A percentile compares a stretch with the other conserved stretches of the same genome.
phyloP scores from a whole-genome alignment of 2,888 invertebrate species.

The Ennomos quercinarius region DNA sequence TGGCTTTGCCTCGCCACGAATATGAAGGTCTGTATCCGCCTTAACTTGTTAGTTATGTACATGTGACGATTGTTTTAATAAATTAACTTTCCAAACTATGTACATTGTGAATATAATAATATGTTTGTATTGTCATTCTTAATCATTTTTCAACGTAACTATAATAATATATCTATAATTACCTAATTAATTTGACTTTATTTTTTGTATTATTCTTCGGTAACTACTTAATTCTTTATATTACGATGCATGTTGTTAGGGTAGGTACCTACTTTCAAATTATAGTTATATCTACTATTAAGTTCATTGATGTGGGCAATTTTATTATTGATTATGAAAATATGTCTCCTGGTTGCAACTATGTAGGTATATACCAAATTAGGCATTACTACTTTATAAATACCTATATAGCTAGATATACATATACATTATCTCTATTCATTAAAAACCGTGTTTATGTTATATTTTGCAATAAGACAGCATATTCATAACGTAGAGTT shows the following conservation, averaged over 20 bases:
- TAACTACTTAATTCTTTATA: conserved; percentile 11
- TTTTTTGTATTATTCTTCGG: neutral
- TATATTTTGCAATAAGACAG: conserved; percentile 37
- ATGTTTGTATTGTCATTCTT: too few relatives aligned
- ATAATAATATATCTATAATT: neutral
- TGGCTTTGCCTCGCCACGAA: too few relatives aligned
- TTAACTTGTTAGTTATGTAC: too few relatives aligned
- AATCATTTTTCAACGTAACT: too few relatives aligned
- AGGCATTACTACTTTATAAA: conserved; percentile 44
- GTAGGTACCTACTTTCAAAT: conserved; percentile 32
- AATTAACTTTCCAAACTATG: too few relatives aligned
- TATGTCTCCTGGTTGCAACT: conserved; percentile 78
- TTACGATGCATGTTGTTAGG: conserved; percentile 22
- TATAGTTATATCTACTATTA: conserved; percentile 27
- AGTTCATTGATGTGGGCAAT: conserved; percentile 78
- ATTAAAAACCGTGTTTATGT: conserved; percentile 18
- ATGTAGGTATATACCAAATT: conserved; percentile 51
- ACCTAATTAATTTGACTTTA: conserved; percentile 1
- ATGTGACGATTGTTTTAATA: too few relatives aligned
- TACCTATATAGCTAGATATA: conserved; percentile 13
- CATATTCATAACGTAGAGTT: conserved; percentile 28
- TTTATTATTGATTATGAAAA: conserved; percentile 69
- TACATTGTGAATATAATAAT: too few relatives aligned
- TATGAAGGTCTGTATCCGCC: too few relatives aligned
- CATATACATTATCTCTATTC: conserved; percentile 4